These are phyloP conservation scores for Morus bassanus DNA, from an alignment of 2,797 vertebrate species.

Conservation along the genomic window DNA sequence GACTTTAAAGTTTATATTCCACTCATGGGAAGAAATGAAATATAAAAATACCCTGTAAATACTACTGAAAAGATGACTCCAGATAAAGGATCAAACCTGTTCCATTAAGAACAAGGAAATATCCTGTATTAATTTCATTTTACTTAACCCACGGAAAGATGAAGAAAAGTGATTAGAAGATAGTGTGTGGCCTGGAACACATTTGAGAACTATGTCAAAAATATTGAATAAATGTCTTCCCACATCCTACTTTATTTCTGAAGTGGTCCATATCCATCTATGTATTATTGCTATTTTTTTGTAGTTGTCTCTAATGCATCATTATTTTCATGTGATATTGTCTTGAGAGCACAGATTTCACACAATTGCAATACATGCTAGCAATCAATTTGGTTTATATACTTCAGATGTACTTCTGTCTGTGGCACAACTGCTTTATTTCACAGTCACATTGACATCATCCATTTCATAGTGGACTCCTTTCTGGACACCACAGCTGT, in stretches of 20 bases:
- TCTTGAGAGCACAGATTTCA: not conserved
- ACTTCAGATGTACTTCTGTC: not conserved
- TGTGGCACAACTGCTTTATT: not conserved
- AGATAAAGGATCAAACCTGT: not conserved
- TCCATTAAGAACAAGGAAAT: not conserved
- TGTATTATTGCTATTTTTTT: not conserved
- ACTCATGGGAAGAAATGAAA: not conserved
- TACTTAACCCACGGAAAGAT: not conserved
- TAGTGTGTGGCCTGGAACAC: not conserved
- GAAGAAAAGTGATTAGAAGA: not conserved
- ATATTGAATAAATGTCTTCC: not conserved
- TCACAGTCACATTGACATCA: not conserved
- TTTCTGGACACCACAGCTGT: not conserved
- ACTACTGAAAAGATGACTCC: not conserved
- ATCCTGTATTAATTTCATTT: not conserved
- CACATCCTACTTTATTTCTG: not conserved
- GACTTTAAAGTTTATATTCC: not conserved
- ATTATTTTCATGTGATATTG: not conserved
- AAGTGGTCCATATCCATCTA: not conserved
- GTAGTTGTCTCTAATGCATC: not conserved
- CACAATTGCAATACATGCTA: not conserved
- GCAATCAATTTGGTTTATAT: not conserved
- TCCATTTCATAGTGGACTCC: not conserved
- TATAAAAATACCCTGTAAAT: not conserved
- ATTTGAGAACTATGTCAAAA: not conserved